A percentile compares a stretch with the other conserved stretches of the same genome.
Conservation (phyloP, 1,140 invertebrate species). For the Drosophila tsacasi region DNA sequence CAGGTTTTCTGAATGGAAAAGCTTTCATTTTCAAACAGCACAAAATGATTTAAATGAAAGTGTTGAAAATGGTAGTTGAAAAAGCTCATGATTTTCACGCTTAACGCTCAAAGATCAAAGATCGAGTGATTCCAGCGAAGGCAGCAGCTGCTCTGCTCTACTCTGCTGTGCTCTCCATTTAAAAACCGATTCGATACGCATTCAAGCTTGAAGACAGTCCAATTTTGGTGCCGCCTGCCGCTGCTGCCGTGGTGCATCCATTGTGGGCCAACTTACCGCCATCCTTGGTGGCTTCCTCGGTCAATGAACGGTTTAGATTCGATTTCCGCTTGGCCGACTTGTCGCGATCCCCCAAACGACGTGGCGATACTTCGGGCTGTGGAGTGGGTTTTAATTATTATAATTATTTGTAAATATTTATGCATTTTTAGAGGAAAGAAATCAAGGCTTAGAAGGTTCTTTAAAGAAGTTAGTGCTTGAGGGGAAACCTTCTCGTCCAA, state of each 20-base stretch:
- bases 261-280: constrained; percentile 73
- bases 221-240: constrained; percentile 23
- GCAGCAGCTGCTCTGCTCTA: neutral
- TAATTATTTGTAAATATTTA: constrained; percentile 2
- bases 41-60: constrained; percentile 61
- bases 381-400: neutral
- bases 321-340: constrained; percentile 89
- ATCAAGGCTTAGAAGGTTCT: neutral
- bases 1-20: constrained; percentile 49
- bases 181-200: constrained; percentile 21
- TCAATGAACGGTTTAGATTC: constrained; percentile 87
- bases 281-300: constrained; percentile 86
- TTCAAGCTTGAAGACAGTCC: constrained; percentile 60
- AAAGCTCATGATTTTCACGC: constrained; percentile 9
- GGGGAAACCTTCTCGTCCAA: neutral
- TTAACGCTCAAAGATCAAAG: constrained; percentile 25
- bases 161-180: neutral
- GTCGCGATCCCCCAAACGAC: constrained; percentile 86
- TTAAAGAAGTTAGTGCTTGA: neutral
- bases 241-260: constrained; percentile 31
- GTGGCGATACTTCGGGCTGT: constrained; percentile 68
- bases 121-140: constrained; percentile 29
- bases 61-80: constrained; percentile 24
- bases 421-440: neutral
- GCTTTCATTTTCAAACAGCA: constrained; percentile 25